Evolutionary conservation across 2,888 invertebrate genomes (phyloP).

Genomic region (Eupithecia centaureata): DNA sequence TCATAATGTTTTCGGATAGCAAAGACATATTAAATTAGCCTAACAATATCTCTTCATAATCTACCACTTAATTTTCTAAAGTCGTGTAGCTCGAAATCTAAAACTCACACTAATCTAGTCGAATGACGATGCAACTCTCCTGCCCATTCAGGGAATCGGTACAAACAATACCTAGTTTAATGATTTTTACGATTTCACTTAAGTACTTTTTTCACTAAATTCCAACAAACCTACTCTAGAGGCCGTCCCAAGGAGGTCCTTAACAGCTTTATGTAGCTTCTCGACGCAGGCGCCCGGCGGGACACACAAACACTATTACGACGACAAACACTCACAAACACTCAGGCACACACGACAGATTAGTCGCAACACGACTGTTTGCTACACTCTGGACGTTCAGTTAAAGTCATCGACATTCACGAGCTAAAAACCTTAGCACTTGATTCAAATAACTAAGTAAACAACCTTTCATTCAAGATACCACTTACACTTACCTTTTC

Average conservation of each 20-base stretch:
- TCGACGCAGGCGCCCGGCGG: constrained; percentile 9
- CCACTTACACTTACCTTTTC: too few relatives aligned
- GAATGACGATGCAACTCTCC: too few relatives aligned
- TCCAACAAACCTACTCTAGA: background rate
- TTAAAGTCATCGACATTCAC: too few relatives aligned
- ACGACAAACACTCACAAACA: constrained; percentile 29
- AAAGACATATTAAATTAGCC: too few relatives aligned
- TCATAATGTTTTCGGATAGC: too few relatives aligned
- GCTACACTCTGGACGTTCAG: background rate
- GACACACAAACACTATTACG: constrained; percentile 28
- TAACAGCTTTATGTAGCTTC: constrained; percentile 19
- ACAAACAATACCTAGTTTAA: background rate
- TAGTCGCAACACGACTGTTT: constrained; percentile 1
- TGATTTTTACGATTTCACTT: background rate
- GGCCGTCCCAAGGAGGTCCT: background rate
- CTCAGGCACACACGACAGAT: background rate
- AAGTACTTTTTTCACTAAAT: background rate
- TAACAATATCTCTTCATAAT: too few relatives aligned
- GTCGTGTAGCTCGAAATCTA: too few relatives aligned
- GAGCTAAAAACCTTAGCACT: too few relatives aligned
- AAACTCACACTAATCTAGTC: too few relatives aligned
- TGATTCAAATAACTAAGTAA: too few relatives aligned
- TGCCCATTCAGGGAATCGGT: background rate
- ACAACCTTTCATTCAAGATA: too few relatives aligned
- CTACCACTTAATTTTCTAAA: too few relatives aligned